Evolutionary conservation across 1,140 invertebrate species (phyloP), one percentile per base, ranked within the genome.

Genomic region (Zaprionus tsacasi): DNA sequence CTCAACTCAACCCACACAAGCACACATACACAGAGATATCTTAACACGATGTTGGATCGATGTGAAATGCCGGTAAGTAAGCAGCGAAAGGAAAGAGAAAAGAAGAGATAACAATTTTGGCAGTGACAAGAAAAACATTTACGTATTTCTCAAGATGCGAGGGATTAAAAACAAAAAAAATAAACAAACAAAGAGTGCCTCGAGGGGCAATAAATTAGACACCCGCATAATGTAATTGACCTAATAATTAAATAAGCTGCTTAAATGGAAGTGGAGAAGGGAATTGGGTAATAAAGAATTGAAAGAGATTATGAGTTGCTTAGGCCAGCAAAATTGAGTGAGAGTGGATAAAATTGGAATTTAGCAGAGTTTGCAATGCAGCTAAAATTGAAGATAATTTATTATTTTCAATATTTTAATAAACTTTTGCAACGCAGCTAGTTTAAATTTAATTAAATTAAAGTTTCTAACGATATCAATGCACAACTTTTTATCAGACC

Each of bases 1-100:
- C 40, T 43, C 36, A 57, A 77, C 64, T 58, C 21, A 21, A 21
- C 36, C 52, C 35, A 61, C 52, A 21, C 27, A 55, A 35, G 25
- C 17, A 55, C 12, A 36, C 65, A n/a, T n/a, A 58, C 54, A 57
- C 3, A 55, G 11, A 67, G 56, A 81, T 43, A 76, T 60, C 50
- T 36, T 57, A 67, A 38, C 70, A 90, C 61, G 74, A 92, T 92
- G 91, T 90, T 92, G 83, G 91, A 92, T 92, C 87, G 91, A 92
- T 92, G 91, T 70, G 91, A 92, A 92, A 92, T 92, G 91, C 91
- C 91, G 83, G 91, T 92, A 81, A 92, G 88, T 91, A 27, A 35
- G 33, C 30, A 38, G 15, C 21, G 17, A 25, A 30, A 17, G 27
- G 25, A 17, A 15, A 30, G 17, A n/a, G n/a, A 17, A 35, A 65